Percentiles rank a stretch among this genome's conserved stretches.
Evolutionary conservation across 2,113 vertebrate genomes (phyloP).

Genomic region (Heteronetta atricapilla): DNA sequence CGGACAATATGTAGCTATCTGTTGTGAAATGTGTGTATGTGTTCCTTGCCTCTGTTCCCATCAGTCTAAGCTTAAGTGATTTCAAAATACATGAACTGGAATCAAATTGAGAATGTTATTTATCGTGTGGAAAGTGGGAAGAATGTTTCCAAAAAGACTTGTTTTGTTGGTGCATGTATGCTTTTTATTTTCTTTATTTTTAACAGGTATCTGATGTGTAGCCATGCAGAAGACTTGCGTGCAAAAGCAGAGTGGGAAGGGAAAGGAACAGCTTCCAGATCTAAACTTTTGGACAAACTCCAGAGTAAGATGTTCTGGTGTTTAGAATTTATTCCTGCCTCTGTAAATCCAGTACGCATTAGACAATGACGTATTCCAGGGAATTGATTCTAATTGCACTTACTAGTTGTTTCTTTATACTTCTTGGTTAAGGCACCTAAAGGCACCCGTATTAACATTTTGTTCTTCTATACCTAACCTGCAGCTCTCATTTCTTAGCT

Average conservation of each 20-base stretch:
- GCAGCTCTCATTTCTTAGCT: conserved; percentile 10
- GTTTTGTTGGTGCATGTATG: conserved; percentile 30
- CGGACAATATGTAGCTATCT: background rate
- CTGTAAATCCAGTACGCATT: background rate
- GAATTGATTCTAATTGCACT: background rate
- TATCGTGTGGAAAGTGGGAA: background rate
- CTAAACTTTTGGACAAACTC: conserved; percentile 94
- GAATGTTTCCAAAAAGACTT: conserved; percentile 1
- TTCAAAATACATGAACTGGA: too few species aligned
- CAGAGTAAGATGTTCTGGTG: conserved; percentile 87
- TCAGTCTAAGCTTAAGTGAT: background rate
- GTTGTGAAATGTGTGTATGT: background rate
- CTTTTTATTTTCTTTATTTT: background rate
- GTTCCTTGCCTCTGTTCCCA: background rate
- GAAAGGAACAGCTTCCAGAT: conserved; percentile 90
- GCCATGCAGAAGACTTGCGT: conserved; percentile 92
- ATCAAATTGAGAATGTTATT: background rate
- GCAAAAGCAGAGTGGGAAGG: conserved; percentile 98
- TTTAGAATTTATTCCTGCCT: background rate
- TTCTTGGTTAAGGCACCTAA: background rate
- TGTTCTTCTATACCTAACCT: background rate
- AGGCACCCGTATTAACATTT: background rate
- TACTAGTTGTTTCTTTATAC: background rate
- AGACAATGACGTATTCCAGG: background rate
- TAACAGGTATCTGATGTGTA: conserved; percentile 96